Evolutionary conservation across 2,888 invertebrate genomes (phyloP), one percentile per base, ranked within the genome.

Genomic region (Helicoverpa assulta): DNA sequence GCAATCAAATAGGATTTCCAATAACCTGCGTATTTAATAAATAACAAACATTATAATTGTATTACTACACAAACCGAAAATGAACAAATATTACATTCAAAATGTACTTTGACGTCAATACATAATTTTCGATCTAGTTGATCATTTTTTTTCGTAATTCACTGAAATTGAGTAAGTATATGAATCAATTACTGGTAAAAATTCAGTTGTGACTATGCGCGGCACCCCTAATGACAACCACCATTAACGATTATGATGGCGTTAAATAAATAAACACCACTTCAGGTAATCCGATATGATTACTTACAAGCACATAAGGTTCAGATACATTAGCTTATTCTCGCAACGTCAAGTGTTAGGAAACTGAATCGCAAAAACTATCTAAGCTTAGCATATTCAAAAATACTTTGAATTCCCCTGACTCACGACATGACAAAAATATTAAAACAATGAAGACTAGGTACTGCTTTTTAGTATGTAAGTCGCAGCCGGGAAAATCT

Each of bases 391-490:
- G 47, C n/a, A 47, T n/a, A n/a, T n/a, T 47, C 47, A 47, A 47
- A 47, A n/a, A 4, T 6, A 47, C n/a, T 54, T 94, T 96, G 12
- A 40, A 40, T 40, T 40, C 14, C 40, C 2, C 14, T 14, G 14
- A 14, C 14, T 40, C 10, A 33, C 10, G 10, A 10, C 10, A 33
- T 33, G 33, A 33, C 10, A 33, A 8, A 26, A 33, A 33, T 33
- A 10, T 2, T 33, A 33, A 33, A 10, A 7, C 33, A 8, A 33
- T 10, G 33, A 33, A 8, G 26, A 3, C 26, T 26, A 26, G 26
- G 26, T 26, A 26, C 26, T 3, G 26, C 8, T 33, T 33, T 10
- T 33, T 33, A 10, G 10, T 8, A 33, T 10, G 10, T 33, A 33
- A 33, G 1, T 33, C 10, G 33, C 7, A 8, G 33, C 33, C 10